phyloP scores from a whole-genome alignment of 2,113 vertebrate species.

The Podarcis raffonei region DNA sequence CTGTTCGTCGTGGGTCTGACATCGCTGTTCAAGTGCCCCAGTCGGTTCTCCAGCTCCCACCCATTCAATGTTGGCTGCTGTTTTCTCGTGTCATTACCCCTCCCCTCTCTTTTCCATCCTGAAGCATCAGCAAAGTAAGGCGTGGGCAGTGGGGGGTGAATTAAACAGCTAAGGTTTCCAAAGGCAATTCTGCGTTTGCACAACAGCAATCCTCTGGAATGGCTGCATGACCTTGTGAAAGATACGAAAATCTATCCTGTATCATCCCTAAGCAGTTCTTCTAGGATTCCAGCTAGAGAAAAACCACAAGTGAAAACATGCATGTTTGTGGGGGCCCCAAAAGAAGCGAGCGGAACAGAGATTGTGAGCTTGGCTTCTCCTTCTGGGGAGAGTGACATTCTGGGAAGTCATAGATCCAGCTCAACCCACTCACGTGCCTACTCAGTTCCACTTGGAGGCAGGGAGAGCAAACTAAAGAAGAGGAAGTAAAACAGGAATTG shows the following conservation, averaged over 20 bases:
- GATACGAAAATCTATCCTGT: not conserved
- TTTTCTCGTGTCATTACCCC: not conserved
- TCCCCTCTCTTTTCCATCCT: not conserved
- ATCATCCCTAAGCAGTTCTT: not conserved
- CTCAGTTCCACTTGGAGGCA: not conserved
- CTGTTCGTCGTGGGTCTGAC: slow-evolving; percentile 64
- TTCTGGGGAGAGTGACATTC: not conserved
- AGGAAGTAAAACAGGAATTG: not conserved
- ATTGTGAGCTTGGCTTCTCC: not conserved
- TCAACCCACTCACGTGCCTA: too few species aligned
- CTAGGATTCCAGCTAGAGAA: not conserved
- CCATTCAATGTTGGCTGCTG: not conserved
- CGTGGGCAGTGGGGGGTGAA: not conserved
- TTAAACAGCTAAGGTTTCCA: not conserved
- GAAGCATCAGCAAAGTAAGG: not conserved
- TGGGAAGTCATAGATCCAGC: not conserved
- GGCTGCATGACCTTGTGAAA: rapidly evolving
- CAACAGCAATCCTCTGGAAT: rapidly evolving
- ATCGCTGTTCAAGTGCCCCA: slow-evolving; percentile 17
- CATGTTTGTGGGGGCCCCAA: too few species aligned
- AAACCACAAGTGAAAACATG: not conserved
- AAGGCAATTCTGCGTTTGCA: rapidly evolving
- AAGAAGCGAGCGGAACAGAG: not conserved
- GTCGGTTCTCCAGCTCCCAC: not conserved
- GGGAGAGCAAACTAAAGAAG: not conserved